Percentiles rank a stretch among this genome's conserved stretches.
Evolutionary conservation across 2,113 vertebrate species (phyloP).

Genomic region (Aleadryas rufinucha): DNA sequence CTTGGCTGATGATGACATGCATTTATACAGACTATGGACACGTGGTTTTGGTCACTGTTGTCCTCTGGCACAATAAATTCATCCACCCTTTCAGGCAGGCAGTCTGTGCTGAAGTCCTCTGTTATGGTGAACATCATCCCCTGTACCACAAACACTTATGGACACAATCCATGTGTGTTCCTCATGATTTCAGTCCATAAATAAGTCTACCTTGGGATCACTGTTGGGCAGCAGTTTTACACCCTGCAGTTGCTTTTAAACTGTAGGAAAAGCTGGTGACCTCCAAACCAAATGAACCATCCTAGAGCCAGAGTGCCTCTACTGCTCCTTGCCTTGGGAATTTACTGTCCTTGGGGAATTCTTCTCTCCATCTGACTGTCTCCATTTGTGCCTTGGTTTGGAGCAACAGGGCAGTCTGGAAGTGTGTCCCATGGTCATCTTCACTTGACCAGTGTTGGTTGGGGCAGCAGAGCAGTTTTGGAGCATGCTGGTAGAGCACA

Average conservation of each 20-base stretch:
- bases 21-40: not conserved
- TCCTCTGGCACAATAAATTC: not conserved
- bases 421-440: not conserved
- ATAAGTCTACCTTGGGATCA: not conserved
- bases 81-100: not conserved
- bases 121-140: not conserved
- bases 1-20: not conserved
- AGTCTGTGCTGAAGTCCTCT: not conserved
- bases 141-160: not conserved
- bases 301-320: not conserved
- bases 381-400: not conserved
- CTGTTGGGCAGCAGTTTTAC: not conserved
- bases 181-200: not conserved
- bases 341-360: not conserved
- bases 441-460: not conserved
- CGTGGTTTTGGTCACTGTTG: not conserved
- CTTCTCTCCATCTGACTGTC: not conserved
- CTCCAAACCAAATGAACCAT: not conserved
- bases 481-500: rapidly evolving
- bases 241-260: not conserved
- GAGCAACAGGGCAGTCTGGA: not conserved
- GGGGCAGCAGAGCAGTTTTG: not conserved
- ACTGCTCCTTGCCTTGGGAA: not conserved
- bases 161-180: not conserved
- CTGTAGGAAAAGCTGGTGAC: not conserved